Conservation (phyloP, 2,113 vertebrate species). For the Gobiocypris rarus region DNA sequence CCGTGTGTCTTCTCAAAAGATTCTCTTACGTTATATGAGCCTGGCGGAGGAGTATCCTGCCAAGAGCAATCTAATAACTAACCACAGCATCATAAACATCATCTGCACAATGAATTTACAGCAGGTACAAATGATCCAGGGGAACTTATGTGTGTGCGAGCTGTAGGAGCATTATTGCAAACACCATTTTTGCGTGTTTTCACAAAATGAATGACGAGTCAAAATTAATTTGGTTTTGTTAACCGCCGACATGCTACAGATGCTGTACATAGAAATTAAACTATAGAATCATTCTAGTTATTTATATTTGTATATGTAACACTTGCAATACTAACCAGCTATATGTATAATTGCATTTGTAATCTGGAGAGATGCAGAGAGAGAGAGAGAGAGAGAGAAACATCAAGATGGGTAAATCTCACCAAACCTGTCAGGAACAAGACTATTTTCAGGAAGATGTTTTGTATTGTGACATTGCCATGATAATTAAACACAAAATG, state of each 20-base stretch:
- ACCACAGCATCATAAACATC: constrained; percentile 26
- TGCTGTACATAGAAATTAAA: background rate
- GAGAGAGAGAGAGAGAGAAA: background rate
- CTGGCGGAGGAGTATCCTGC: constrained; percentile 78
- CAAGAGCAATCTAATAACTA: constrained; percentile 31
- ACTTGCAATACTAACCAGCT: background rate
- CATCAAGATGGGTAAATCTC: background rate
- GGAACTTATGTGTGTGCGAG: background rate
- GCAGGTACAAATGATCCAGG: constrained; percentile 4
- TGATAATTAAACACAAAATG: background rate
- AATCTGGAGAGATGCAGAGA: background rate
- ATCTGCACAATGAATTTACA: constrained; percentile 9
- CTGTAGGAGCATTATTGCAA: background rate
- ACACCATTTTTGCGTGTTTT: background rate
- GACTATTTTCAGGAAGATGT: background rate
- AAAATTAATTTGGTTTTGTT: background rate
- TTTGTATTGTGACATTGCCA: background rate
- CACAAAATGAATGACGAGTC: background rate
- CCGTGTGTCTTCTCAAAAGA: constrained; percentile 72
- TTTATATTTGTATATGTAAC: background rate
- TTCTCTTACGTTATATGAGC: constrained; percentile 75
- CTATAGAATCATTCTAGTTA: background rate
- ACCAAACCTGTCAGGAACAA: background rate
- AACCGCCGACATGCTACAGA: background rate
- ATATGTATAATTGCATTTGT: background rate